phyloP scores from a whole-genome alignment of 30 jellyfish, hydroid and myxozoan genomes.

The Pseudorhiza aurosa region DNA sequence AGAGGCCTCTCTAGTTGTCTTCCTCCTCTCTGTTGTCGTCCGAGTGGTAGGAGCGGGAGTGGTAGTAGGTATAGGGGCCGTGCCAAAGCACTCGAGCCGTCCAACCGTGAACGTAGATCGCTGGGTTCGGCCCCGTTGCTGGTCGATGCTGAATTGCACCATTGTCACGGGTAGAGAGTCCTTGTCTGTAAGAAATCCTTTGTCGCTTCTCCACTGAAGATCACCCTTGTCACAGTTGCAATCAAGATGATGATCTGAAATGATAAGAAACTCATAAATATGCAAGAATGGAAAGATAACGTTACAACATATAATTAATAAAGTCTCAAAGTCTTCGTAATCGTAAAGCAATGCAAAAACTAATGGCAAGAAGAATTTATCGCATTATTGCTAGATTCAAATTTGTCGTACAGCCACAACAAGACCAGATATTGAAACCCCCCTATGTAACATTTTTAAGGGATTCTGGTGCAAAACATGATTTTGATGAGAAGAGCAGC shows the following conservation, averaged over 20 bases:
- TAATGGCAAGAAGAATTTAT: no score
- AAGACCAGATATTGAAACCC: slow-evolving; percentile 17
- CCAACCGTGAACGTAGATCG: slow-evolving; percentile 89
- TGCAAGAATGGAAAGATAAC: not conserved
- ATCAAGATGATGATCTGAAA: slow-evolving; percentile 78
- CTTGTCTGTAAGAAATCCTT: slow-evolving; percentile 85
- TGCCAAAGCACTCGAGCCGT: slow-evolving; percentile 85
- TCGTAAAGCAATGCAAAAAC: no score
- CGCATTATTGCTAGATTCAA: slow-evolving; percentile 28
- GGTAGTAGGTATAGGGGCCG: slow-evolving; percentile 82
- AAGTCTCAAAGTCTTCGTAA: no score
- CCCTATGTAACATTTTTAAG: not conserved
- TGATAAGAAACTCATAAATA: slow-evolving; percentile 1
- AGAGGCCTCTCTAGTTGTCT: not conserved
- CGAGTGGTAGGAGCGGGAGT: slow-evolving; percentile 59
- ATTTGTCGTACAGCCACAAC: slow-evolving; percentile 26
- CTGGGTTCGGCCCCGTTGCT: slow-evolving; percentile 66
- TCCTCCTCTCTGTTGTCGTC: not conserved
- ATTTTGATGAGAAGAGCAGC: slow-evolving; percentile 9
- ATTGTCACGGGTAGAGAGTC: slow-evolving; percentile 84
- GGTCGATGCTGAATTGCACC: slow-evolving; percentile 78
- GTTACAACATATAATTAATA: no score
- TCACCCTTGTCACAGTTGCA: slow-evolving; percentile 98
- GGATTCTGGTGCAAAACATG: not conserved
- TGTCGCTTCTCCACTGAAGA: slow-evolving; percentile 82